phyloP scores from a whole-genome alignment of 1,140 invertebrate genomes.

The Drosophila kohkoa region DNA sequence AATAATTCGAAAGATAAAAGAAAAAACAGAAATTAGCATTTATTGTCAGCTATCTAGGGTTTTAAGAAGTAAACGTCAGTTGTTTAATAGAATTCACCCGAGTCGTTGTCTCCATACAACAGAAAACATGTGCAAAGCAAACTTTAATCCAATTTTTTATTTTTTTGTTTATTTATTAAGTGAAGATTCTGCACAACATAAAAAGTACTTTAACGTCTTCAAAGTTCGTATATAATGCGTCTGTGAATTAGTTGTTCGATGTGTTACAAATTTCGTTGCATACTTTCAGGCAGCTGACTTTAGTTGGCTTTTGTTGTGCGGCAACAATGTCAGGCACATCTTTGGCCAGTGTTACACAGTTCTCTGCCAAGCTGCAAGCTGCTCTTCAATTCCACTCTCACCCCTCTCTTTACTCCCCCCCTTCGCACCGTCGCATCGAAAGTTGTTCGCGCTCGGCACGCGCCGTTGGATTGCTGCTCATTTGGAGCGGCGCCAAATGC shows the following conservation, averaged over 20 bases:
- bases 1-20: no score
- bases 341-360: constrained; percentile 11
- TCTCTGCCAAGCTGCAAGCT: no score
- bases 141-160: background rate
- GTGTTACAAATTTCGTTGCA: constrained; percentile 15
- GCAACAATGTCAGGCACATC: constrained; percentile 43
- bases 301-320: constrained; percentile 3
- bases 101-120: no score
- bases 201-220: no score
- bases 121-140: no score
- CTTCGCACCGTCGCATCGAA: background rate
- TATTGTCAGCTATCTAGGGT: no score
- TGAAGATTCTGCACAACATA: no score
- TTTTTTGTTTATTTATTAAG: background rate
- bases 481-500: constrained; percentile 68
- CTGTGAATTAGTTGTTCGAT: background rate
- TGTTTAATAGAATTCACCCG: no score
- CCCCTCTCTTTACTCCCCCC: background rate
- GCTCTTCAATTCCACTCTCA: background rate
- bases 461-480: constrained; percentile 68
- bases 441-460: constrained; percentile 60
- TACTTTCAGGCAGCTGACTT: constrained; percentile 1
- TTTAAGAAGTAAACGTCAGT: no score
- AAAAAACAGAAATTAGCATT: no score
- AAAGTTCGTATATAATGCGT: no score